A percentile compares a stretch with the other conserved stretches of the same genome.
Evolutionary conservation across 2,888 invertebrate genomes (phyloP).

Genomic region (Arrhopalites spinosus): DNA sequence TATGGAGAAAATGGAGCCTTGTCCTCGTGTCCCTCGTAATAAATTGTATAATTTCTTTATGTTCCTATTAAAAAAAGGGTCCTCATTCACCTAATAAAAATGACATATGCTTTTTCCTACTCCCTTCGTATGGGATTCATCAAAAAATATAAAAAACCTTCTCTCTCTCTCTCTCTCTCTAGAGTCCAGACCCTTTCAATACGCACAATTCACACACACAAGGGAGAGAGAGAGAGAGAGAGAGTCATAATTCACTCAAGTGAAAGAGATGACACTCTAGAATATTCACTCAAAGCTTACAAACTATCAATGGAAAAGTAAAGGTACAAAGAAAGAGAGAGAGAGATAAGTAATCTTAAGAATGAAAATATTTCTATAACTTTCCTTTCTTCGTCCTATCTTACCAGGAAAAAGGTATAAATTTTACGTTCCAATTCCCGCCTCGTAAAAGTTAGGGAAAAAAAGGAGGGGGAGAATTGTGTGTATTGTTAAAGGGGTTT

Average conservation of each 20-base stretch:
- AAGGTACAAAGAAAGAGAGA: neutral
- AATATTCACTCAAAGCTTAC: too few species aligned
- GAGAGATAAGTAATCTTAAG: neutral
- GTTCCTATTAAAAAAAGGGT: neutral
- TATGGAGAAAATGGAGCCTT: neutral
- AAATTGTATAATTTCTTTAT: slow-evolving; percentile 16
- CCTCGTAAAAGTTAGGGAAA: slow-evolving; percentile 26
- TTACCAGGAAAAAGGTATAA: slow-evolving; percentile 18
- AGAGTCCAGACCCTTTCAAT: too few species aligned
- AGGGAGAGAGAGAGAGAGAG: too few species aligned
- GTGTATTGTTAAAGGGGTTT: too few species aligned
- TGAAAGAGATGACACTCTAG: too few species aligned
- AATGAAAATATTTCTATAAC: too few species aligned
- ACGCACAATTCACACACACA: neutral
- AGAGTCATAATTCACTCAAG: neutral
- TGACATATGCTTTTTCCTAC: neutral
- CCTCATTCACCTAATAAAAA: neutral
- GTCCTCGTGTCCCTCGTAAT: too few species aligned
- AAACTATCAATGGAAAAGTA: neutral
- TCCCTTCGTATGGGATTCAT: too few species aligned
- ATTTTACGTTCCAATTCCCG: slow-evolving; percentile 40
- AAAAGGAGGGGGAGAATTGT: too few species aligned
- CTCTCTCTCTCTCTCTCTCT: too few species aligned
- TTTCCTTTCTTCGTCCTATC: too few species aligned
- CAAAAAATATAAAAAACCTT: too few species aligned